Base-by-base conservation (phyloP, 1,140 invertebrate genomes). In the Solenopsis invicta region DNA sequence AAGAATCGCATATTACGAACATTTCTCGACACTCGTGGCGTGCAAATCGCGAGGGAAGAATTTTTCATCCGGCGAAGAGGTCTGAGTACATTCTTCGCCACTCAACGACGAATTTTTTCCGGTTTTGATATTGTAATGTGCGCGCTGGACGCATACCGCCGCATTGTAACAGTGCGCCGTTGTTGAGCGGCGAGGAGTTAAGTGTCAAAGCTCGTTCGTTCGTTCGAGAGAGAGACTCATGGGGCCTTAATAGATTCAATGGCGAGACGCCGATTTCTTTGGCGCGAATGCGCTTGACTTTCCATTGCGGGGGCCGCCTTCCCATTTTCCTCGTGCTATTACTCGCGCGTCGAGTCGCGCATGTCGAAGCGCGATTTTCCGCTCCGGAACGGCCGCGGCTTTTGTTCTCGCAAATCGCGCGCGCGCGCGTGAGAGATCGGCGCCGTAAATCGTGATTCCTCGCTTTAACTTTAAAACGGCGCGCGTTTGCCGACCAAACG, bases 321-420 rank as follows among this genome's bases (percentile, higher is more conserved):
- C 72, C 29, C 29, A 74, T 61, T 84, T 84, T 84, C 80, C 56
- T 74, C 62, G 69, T 41, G 69, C 56, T 24, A 75, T 84, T 84
- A 75, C 69, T 52, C 67, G 80, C 66, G 52, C 56, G 59, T 67
- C 77, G 64, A 18, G 37, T 82, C 80, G 69, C 56, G 67, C 54
- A 37, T 50, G 54, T 62, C 80, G 80, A 75, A 84, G 48, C 69
- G 80, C 69, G 80, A 84, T 84, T 84, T 84, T 84, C 80, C 80
- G 80, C 69, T 24, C 24, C 6, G 69, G 10, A 45, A 37, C 54
- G 52, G 24, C 24, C 9, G 21, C 52, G 54, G 8, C 80, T 61
- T 82, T 84, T 84, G 80, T 84, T 75, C 69, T 13, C 56, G 67
- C 54, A 18, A 45, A 61, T 37, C 59, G 78, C 13, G 59, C 56